Evolutionary conservation across 2,797 vertebrate species (phyloP).

Genomic region (Carcharodon carcharias): DNA sequence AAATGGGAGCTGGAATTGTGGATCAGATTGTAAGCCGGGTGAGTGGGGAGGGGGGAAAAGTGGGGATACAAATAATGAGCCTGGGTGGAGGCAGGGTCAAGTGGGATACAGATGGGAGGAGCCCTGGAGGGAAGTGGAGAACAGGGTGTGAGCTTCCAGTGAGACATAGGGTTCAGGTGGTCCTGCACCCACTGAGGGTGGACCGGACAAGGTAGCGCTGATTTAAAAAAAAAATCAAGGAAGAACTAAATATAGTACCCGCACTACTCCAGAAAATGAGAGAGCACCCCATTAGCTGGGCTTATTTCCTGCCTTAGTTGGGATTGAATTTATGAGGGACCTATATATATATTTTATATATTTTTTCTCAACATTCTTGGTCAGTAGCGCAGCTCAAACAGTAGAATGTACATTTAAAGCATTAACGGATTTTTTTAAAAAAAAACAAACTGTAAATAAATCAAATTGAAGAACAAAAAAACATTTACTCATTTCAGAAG

Average conservation of each 20-base stretch:
- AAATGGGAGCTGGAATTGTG: background rate
- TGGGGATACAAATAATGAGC: background rate
- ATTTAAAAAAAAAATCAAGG: background rate
- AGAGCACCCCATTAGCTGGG: too few species aligned
- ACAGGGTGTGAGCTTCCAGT: background rate
- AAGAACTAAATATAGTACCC: background rate
- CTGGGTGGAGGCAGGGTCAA: too few species aligned
- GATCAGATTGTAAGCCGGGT: background rate
- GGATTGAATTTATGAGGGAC: constrained; percentile 32
- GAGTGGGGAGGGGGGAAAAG: background rate
- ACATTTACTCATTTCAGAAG: constrained; percentile 28
- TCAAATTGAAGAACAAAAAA: constrained; percentile 33
- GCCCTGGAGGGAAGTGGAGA: background rate
- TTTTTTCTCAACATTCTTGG: constrained; percentile 32
- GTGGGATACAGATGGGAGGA: background rate
- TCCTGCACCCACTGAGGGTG: background rate
- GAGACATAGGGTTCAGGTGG: background rate
- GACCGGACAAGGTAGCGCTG: background rate
- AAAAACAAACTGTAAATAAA: constrained; percentile 30
- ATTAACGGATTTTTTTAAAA: constrained; percentile 26
- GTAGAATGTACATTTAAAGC: constrained; percentile 34
- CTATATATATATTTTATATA: constrained; percentile 36
- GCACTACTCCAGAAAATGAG: background rate
- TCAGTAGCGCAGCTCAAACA: background rate
- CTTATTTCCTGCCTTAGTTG: background rate